These are phyloP conservation scores for Oceanodroma leucorhoa DNA, from an alignment of 2,797 vertebrate species.

Conservation along the genomic window DNA sequence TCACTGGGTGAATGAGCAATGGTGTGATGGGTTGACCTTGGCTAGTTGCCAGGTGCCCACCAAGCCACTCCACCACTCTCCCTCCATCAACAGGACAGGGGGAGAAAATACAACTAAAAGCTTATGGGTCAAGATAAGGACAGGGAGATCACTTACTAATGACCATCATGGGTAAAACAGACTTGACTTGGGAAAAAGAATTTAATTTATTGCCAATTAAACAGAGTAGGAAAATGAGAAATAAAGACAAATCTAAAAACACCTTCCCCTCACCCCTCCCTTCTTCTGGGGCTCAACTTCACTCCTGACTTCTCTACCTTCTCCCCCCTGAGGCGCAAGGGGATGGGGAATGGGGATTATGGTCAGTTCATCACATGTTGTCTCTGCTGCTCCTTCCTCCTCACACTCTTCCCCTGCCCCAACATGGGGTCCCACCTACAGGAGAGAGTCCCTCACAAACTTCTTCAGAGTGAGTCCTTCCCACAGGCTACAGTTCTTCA, in stretches of 20 bases:
- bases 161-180: not conserved
- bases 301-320: not conserved
- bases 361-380: not conserved
- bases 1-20: not conserved
- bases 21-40: not conserved
- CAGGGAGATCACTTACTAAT: not conserved
- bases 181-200: not conserved
- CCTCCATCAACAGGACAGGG: not conserved
- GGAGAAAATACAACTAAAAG: not conserved
- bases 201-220: not conserved
- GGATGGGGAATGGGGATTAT: not conserved
- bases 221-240: not conserved
- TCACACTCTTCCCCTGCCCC: not conserved
- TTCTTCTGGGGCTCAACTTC: not conserved
- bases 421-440: accelerated
- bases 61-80: not conserved
- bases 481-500: not conserved
- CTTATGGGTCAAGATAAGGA: not conserved
- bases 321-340: accelerated
- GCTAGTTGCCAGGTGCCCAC: not conserved
- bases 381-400: not conserved
- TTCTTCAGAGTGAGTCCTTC: not conserved
- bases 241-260: not conserved
- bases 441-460: not conserved
- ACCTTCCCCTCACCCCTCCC: not conserved